A percentile compares a stretch with the other conserved stretches of the same genome.
Conservation (phyloP, 2,797 vertebrate species). For the Sebastes jordani region DNA sequence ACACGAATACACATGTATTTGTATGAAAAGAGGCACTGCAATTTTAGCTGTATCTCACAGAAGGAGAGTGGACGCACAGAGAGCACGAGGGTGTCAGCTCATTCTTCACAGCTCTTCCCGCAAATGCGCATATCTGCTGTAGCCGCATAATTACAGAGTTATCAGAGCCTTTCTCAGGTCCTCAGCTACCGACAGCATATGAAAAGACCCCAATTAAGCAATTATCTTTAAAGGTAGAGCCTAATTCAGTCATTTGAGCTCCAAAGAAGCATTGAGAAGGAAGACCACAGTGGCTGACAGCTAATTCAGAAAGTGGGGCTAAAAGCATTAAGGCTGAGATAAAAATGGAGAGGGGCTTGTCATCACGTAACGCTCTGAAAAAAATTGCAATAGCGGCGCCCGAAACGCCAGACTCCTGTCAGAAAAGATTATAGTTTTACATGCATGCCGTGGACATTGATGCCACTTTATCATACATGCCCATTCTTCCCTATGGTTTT, state of each 20-base stretch:
- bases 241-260: conserved; percentile 81
- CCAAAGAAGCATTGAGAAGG: conserved; percentile 67
- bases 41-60: conserved; percentile 51
- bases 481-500: conserved; percentile 14
- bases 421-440: conserved; percentile 59
- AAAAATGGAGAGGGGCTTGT: conserved; percentile 67
- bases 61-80: conserved; percentile 36
- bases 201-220: conserved; percentile 84
- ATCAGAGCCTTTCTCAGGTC: conserved; percentile 78
- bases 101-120: conserved; percentile 60
- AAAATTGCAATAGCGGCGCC: conserved; percentile 29
- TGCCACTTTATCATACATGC: conserved; percentile 39
- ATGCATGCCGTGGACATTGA: conserved; percentile 31
- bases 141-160: conserved; percentile 80
- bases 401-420: conserved; percentile 48
- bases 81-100: conserved; percentile 64
- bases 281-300: conserved; percentile 66
- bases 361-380: conserved; percentile 50
- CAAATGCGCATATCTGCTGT: conserved; percentile 62
- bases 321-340: conserved; percentile 69
- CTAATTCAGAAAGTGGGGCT: conserved; percentile 71
- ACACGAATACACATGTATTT: conserved; percentile 15
- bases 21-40: conserved; percentile 37
- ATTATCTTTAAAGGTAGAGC: conserved; percentile 84
- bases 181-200: conserved; percentile 76